A percentile compares a stretch with the other conserved stretches of the same genome.
phyloP scores from a whole-genome alignment of 2,888 invertebrate genomes.

The Troides oblongomaculatus region DNA sequence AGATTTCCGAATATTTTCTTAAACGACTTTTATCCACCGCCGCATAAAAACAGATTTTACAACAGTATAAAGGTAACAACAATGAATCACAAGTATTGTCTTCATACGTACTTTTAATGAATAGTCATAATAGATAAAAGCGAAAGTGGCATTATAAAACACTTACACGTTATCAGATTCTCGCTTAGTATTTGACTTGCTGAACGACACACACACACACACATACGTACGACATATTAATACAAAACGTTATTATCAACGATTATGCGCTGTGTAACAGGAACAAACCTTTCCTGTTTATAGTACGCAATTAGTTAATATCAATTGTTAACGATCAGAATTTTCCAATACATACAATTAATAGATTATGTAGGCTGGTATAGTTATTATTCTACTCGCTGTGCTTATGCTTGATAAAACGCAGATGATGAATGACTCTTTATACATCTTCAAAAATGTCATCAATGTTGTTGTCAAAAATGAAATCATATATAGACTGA shows the following conservation, averaged over 20 bases:
- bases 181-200: not conserved
- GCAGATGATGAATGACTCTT: too few relatives aligned
- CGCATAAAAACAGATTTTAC: not conserved
- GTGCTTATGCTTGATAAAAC: too few relatives aligned
- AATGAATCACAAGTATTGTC: not conserved
- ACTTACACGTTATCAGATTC: constrained; percentile 1
- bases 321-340: not conserved
- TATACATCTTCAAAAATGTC: too few relatives aligned
- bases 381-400: too few relatives aligned
- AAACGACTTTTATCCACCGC: too few relatives aligned
- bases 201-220: not conserved
- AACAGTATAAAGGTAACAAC: not conserved
- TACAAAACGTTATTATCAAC: not conserved
- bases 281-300: constrained; percentile 20
- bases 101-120: constrained; percentile 6
- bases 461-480: too few relatives aligned
- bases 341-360: not conserved
- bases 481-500: too few relatives aligned
- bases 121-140: constrained; percentile 5
- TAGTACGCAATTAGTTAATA: not conserved
- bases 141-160: constrained; percentile 2
- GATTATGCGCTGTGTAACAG: constrained; percentile 5
- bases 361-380: too few relatives aligned
- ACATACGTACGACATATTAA: not conserved
- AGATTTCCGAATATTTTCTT: too few relatives aligned